phyloP scores from a whole-genome alignment of 2,113 vertebrate genomes.

The Macrotus californicus region DNA sequence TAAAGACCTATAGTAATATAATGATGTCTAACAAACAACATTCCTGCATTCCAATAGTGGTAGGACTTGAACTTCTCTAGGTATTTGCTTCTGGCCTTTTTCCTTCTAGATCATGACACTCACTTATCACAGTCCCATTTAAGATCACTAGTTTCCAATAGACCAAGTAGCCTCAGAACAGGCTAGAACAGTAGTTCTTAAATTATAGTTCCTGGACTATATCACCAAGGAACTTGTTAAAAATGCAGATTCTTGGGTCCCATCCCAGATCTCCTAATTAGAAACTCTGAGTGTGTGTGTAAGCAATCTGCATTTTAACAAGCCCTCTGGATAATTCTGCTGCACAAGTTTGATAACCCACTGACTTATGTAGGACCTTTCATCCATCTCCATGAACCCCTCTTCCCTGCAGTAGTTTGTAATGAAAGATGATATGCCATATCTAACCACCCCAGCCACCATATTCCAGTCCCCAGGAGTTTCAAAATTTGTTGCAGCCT shows the following conservation, averaged over 20 bases:
- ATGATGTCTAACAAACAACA: background rate
- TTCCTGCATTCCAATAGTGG: background rate
- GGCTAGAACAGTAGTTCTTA: background rate
- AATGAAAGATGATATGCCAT: background rate
- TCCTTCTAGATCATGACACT: background rate
- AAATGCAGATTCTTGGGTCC: background rate
- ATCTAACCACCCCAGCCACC: background rate
- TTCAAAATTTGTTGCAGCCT: background rate
- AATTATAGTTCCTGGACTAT: background rate
- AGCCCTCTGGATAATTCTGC: background rate
- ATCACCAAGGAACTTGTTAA: background rate
- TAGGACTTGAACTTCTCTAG: background rate
- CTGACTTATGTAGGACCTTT: background rate
- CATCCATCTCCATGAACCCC: background rate
- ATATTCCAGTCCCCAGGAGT: background rate
- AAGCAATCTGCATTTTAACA: background rate
- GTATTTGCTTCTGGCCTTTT: background rate
- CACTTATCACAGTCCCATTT: background rate
- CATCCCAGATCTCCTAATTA: background rate
- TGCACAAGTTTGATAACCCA: background rate
- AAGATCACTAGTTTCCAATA: background rate
- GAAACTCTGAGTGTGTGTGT: background rate
- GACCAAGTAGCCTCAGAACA: background rate
- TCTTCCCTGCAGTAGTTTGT: background rate
- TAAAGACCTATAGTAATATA: background rate